A percentile compares a stretch with the other conserved stretches of the same genome.
Conservation (phyloP, 2,888 invertebrate species). For the Asteroscopus sphinx region DNA sequence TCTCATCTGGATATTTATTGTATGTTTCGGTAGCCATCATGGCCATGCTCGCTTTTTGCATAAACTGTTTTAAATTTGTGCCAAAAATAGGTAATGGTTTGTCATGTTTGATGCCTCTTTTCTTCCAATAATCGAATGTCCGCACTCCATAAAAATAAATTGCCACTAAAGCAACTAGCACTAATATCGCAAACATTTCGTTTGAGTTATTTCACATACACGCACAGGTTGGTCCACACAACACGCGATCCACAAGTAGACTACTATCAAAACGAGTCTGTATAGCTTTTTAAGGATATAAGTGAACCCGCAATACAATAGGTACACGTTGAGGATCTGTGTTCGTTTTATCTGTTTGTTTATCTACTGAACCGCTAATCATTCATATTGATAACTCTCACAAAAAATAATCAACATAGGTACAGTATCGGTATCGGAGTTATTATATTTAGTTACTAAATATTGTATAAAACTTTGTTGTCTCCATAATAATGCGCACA, state of each 20-base stretch:
- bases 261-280: slow-evolving; percentile 25
- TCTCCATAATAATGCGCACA: too few species aligned
- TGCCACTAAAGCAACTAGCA: slow-evolving; percentile 57
- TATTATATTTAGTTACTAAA: too few species aligned
- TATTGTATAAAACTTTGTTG: too few species aligned
- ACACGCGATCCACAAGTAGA: slow-evolving; percentile 16
- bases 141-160: slow-evolving; percentile 74
- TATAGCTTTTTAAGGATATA: slow-evolving; percentile 27
- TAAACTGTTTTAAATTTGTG: slow-evolving; percentile 73
- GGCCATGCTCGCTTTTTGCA: slow-evolving; percentile 74
- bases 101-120: slow-evolving; percentile 78
- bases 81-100: slow-evolving; percentile 75
- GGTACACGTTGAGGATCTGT: not conserved
- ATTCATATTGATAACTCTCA: slow-evolving; percentile 9
- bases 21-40: slow-evolving; percentile 77
- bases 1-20: slow-evolving; percentile 77
- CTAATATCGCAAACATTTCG: slow-evolving; percentile 65
- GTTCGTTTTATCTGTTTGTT: slow-evolving; percentile 26
- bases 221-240: slow-evolving; percentile 17
- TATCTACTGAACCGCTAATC: slow-evolving; percentile 19
- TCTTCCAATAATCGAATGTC: slow-evolving; percentile 79
- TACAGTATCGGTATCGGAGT: not conserved
- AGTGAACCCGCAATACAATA: not conserved
- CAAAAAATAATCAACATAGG: slow-evolving; percentile 2
- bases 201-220: slow-evolving; percentile 26